Base-by-base conservation (phyloP, 2,888 invertebrate genomes). In the Zaprionus lineosus region DNA sequence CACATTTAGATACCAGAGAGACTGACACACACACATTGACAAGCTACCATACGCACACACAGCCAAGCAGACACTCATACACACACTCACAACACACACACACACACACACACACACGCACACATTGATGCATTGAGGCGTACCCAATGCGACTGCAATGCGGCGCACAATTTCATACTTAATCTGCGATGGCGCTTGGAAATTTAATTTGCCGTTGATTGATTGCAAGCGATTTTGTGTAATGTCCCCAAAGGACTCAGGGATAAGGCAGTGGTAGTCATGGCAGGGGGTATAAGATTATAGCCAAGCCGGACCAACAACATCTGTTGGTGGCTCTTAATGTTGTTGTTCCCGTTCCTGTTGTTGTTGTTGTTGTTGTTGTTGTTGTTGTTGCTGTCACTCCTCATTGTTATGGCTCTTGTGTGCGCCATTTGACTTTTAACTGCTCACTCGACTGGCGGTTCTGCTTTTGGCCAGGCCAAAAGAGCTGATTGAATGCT, bases 181-280 rank as follows among this genome's bases (percentile, higher is more conserved):
- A 86, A 87, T 84, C 84, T 83, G 55, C 55, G 64, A 56, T 50
- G 68, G 70, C 68, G 70, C 77, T 68, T 60, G 64, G 69, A 87
- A 84, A 86, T 87, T 86, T 87, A 86, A 87, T 86, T 87, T 83
- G 70, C 74, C 56, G 69, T 68, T 87, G 85, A 86, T 87, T 87
- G 86, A 86, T 87, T 81, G 55, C 82, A 59, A 67, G 61, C 77
- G 75, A 86, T 87, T 87, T 77, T 57, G 63, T 68, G 65, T 74
- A 83, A 87, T 74, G 75, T 86, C 59, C 60, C 69, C 81, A 57
- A 56, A 47, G 52, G 52, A 46, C 46, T 58, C 46, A 47, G 57
- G 33, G 24, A 31, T 12, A 8, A 26, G 26, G 21, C 12, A 11
- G 26, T 7, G 19, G 6, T 9, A 19, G 19, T 19, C 26, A 19